Evolutionary conservation across 2,113 vertebrate genomes (phyloP), one percentile per base, ranked within the genome.

Genomic region (Arenaria interpres): DNA sequence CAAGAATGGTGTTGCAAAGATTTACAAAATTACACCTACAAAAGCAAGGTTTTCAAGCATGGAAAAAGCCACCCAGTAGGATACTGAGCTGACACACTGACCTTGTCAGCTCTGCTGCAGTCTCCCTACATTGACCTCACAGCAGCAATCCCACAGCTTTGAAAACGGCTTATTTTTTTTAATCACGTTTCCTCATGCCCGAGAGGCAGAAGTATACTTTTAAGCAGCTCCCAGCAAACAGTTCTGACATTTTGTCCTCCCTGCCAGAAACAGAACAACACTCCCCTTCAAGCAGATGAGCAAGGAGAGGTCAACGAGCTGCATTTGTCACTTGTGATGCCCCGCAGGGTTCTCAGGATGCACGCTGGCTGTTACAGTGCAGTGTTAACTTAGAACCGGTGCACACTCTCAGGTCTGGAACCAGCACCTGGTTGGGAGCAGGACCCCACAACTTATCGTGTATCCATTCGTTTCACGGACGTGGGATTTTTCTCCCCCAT

Each of bases 271-370:
- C 2, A 1, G 48, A 75, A 39, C 27, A 46, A 48, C 5, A 5
- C 12, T 69, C 30, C 37, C 18, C 67, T 74, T 59, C 9, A 7
- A 7, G 4, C 30, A 37, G 68, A 43, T 41, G 30, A 71, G 39
- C 33, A 59, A 53, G 56, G 43, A 48, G 56, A 53, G n/a, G 33
- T 76, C 62, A 71, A 35, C 10, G n/a, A 59, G 46, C 57, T 24
- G 35, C 39, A n/a, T 13, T 57, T 2, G 4, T 32, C 17, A 22
- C 33, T n/a, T 3, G 1, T 11, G 5, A n/a, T 1, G 33, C 25
- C 35, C 60, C 39, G 60, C 21, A 23, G 64, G 6, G 10, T 37
- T 32, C 69, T 59, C 30, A 30, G 64, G 64, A 62, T 4, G 30
- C 69, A 41, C 2, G 2, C 14, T 39, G 60, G 45, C 75, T 64